Evolutionary conservation across 2,797 vertebrate genomes (phyloP), one percentile per base, ranked within the genome.

Genomic region (Passerculus sandwichensis): DNA sequence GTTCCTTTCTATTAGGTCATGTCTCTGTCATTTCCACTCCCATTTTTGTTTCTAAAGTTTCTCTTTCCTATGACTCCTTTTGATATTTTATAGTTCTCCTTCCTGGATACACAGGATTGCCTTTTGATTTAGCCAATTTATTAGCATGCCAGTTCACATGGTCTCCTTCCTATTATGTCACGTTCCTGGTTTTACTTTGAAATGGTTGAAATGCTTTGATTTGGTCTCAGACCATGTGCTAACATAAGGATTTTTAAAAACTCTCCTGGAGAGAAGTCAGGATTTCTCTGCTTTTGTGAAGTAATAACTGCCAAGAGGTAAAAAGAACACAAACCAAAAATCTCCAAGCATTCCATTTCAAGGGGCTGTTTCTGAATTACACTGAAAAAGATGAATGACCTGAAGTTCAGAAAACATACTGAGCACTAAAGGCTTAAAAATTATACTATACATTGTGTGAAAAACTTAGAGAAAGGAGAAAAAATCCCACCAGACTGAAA

Each of bases 91-190:
- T 5, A 2, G 73, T 84, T 56, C 66, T 91, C 79, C 64, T 82
- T 93, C 57, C 92, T 81, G 61, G 67, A 95, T 77, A 64, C 84
- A 91, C 29, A 76, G 78, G 64, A 91, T 29, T 56, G 27, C 67
- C 78, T 81, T 94, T 88, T 88, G 65, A 94, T 83, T 81, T 34
- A 90, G 76, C 54, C 85, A 75, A 80, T 95, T 88, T 92, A 91
- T 89, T 91, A 83, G 61, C 81, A 60, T 71, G 72, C 48, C 82
- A 85, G 59, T 93, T 89, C 85, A 71, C 54, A 40, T 56, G 48
- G 38, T 67, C 74, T 84, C 77, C 78, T 78, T 70, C 67, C 86
- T 77, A 65, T 65, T 89, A 88, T 66, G 92, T 87, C 94, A 93
- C 4, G 4, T 78, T 94, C 67, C 75, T 93, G 69, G 66, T 92